These are phyloP conservation scores for Tiliacea aurago DNA, from an alignment of 2,888 invertebrate species.

Conservation along the genomic window DNA sequence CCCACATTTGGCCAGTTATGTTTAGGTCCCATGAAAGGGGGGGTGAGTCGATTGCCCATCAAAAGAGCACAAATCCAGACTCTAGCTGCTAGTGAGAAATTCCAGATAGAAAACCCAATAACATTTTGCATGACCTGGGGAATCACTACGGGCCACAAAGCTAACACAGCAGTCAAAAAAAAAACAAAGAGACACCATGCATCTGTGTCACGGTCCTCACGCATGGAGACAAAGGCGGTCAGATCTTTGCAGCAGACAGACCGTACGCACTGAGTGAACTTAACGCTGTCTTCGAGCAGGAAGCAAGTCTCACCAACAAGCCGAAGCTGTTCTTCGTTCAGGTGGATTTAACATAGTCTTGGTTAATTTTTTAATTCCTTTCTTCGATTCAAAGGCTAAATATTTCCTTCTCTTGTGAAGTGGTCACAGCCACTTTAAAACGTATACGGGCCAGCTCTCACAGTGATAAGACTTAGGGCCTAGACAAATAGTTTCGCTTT, in stretches of 20 bases:
- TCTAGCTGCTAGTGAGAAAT: background rate
- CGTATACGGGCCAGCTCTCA: background rate
- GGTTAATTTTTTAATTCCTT: background rate
- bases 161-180: too few species aligned
- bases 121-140: background rate
- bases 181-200: conserved; percentile 1
- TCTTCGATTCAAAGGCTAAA: background rate
- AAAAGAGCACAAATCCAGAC: background rate
- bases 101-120: background rate
- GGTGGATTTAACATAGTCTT: background rate
- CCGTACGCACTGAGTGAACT: background rate
- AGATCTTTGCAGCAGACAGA: background rate
- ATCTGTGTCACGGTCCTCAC: conserved; percentile 2
- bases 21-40: too few species aligned
- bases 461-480: background rate
- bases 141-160: background rate
- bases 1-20: too few species aligned
- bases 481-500: background rate
- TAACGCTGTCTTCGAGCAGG: background rate
- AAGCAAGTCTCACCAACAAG: background rate
- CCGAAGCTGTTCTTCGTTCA: conserved; percentile 10
- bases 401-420: background rate
- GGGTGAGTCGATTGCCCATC: background rate
- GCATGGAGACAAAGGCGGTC: conserved; percentile 2
- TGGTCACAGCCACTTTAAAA: background rate